Evolutionary conservation across 2,888 invertebrate genomes (phyloP), one percentile per base, ranked within the genome.

Genomic region (Drosophila macrospina): DNA sequence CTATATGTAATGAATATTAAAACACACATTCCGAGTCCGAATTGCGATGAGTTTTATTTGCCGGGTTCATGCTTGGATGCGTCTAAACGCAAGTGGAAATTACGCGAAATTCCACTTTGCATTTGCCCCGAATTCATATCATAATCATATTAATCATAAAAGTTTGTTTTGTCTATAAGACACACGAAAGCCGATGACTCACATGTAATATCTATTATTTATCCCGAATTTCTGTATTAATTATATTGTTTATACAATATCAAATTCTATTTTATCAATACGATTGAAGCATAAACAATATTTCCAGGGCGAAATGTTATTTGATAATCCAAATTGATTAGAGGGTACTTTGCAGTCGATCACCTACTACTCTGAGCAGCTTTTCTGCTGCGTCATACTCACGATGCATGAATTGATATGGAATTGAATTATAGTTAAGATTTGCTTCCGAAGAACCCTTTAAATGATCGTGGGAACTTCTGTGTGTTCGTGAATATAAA

Each of bases 61-160:
- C 15, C 10, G 8, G 26, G 13, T 55, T 74, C 11, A 70, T 55
- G 70, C 56, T 47, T 75, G 37, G 70, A n/a, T 75, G 64, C 13
- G 4, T 16, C 20, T 11, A 4, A 32, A 7, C 11, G 13, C 47
- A 11, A 28, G 37, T 37, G 20, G 10, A 47, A 41, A 48, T 13
- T 10, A 30, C 5, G 37, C 36, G 10, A 28, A 28, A 26, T n/a
- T 2, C 0, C 26, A n/a, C 13, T 41, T 52, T 39, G 16, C 4
- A 16, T 30, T 51, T 28, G 10, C 4, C 16, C n/a, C 1, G 39
- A 34, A 13, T 50, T n/a, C 24, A 39, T 51, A 15, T 15, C 37
- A 26, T 1, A 26, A 51, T 37, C 13, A 4, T 37, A 4, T 37
- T 15, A 37, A 28, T 26, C 37, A 37, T 36, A 36, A 37, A 26